Evolutionary conservation across 2,797 vertebrate species (phyloP).

Genomic region (Spatula clypeata): DNA sequence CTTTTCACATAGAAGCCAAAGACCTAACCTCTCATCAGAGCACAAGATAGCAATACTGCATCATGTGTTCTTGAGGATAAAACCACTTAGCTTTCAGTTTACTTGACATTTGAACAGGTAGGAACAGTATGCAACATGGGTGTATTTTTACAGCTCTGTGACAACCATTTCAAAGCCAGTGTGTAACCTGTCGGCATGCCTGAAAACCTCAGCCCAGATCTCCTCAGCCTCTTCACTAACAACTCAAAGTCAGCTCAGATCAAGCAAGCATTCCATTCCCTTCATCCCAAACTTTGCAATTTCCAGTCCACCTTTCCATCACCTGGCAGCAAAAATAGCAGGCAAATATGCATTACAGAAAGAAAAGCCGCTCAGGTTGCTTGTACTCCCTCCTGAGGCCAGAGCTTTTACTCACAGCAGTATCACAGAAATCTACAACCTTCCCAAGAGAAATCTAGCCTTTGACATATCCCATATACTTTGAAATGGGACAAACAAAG

Average conservation of each 20-base stretch:
- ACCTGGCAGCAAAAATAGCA: neutral
- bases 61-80: neutral
- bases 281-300: neutral
- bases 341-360: neutral
- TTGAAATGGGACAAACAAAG: neutral
- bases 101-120: neutral
- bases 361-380: neutral
- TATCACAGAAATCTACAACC: neutral
- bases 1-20: neutral
- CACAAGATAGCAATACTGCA: slow-evolving; percentile 74
- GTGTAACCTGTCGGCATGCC: neutral
- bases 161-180: slow-evolving; percentile 12
- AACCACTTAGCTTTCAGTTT: neutral
- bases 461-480: neutral
- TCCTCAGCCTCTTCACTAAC: neutral
- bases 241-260: neutral
- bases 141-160: neutral
- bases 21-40: slow-evolving; percentile 19
- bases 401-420: neutral
- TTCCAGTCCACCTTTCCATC: neutral
- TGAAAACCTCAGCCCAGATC: neutral
- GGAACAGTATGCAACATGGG: neutral
- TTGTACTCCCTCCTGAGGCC: neutral
- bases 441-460: neutral
- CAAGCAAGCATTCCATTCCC: neutral